Base-by-base conservation (phyloP, 2,797 vertebrate genomes). In the Crocidura indochinensis region DNA sequence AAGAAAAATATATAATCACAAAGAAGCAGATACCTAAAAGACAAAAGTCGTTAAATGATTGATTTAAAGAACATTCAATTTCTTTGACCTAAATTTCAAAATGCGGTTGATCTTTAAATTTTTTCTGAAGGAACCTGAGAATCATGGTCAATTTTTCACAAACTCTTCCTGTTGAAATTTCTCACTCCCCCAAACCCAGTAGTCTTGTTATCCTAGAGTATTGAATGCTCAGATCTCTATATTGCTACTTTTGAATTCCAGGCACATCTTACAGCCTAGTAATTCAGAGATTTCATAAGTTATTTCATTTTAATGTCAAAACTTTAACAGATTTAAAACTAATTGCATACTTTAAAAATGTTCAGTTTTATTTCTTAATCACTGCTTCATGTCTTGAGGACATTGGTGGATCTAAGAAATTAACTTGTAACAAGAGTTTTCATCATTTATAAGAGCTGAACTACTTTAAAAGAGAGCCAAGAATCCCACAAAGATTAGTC, bases 241-340 rank as follows among this genome's bases (percentile, higher is more conserved):
- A 5, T 80, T 53, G 44, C 31, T 53, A 15, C 9, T 74, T 84
- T 17, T 38, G 38, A 79, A 84, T 60, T 46, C 29, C 19, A 38
- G 78, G 4, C 60, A 8, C 20, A 71, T 31, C n/a, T 3, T 17
- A 75, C 3, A 91, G 26, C 5, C 49, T 53, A 29, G 2, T 56
- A 84, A 74, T 49, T 74, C 31, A n/a, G n/a, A 77, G 24, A 6
- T 65, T 90, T 49, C 20, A 20, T 11, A 64, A 92, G 53, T 31
- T 10, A 81, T 74, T 81, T 84, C 76, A 88, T 73, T 83, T 53
- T 53, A 17, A 94, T 86, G 60, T 68, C 86, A 87, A 79, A 80
- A 29, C 2, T 62, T 84, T 73, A 84, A 24, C 29, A 80, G 11
- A n/a, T 84, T 77, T 46, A 87, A 96, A 94, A 46, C 5, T 24